phyloP scores from a whole-genome alignment of 2,797 vertebrate species.

The Gymnopithys bicolor region DNA sequence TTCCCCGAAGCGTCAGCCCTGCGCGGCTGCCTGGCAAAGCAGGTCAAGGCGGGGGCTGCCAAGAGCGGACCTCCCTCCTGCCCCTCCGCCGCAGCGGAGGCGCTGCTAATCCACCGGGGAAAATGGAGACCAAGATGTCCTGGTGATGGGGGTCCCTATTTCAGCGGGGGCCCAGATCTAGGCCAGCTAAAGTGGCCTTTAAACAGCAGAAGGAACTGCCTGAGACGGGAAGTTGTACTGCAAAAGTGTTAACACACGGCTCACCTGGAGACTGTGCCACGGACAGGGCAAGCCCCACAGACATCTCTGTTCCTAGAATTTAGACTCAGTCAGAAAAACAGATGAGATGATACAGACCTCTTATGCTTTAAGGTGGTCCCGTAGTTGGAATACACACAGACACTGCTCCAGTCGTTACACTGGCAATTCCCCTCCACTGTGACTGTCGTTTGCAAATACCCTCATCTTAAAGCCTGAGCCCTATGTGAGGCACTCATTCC shows the following conservation, averaged over 20 bases:
- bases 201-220: not conserved
- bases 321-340: rapidly evolving
- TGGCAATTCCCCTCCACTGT: not conserved
- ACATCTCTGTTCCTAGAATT: rapidly evolving
- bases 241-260: not conserved
- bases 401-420: rapidly evolving
- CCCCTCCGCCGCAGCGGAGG: rapidly evolving
- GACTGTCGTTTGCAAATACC: not conserved
- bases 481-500: not conserved
- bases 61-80: rapidly evolving
- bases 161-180: not conserved
- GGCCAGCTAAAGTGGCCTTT: rapidly evolving
- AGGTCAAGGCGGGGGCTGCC: not conserved
- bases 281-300: not conserved
- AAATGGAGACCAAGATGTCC: too few relatives aligned
- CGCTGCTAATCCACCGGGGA: rapidly evolving
- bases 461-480: not conserved
- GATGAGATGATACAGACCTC: too few relatives aligned
- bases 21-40: not conserved
- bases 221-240: not conserved
- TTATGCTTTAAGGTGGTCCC: not conserved
- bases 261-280: not conserved
- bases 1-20: not conserved
- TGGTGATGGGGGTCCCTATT: rapidly evolving
- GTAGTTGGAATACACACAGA: rapidly evolving